These are phyloP conservation scores for Diplolepis rosae DNA, from an alignment of 2,888 invertebrate genomes.

Conservation along the genomic window DNA sequence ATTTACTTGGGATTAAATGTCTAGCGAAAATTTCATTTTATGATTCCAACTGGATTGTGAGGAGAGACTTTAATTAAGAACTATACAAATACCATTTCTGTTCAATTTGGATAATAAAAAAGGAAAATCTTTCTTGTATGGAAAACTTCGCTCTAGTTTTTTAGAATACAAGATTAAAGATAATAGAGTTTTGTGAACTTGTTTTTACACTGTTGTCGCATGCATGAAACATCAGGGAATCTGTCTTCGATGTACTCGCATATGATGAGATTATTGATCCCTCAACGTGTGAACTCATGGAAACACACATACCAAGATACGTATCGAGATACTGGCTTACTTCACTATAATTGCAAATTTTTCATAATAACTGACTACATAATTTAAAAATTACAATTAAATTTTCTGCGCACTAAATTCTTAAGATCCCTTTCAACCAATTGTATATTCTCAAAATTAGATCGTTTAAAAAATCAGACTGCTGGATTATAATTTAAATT, in stretches of 20 bases:
- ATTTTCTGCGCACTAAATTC: not conserved
- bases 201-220: conserved; percentile 11
- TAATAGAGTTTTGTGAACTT: not conserved
- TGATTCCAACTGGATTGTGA: not conserved
- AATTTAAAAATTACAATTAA: too few species aligned
- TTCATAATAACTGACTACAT: too few species aligned
- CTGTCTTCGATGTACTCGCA: conserved; percentile 41
- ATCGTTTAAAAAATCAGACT: not conserved
- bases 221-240: conserved; percentile 17
- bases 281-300: conserved; percentile 35
- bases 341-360: too few species aligned
- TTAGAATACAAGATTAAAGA: not conserved
- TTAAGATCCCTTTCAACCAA: not conserved
- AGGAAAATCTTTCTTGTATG: too few species aligned
- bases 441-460: not conserved
- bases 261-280: conserved; percentile 52
- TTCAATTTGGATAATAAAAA: not conserved
- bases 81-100: not conserved
- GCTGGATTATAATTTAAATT: too few species aligned
- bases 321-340: not conserved
- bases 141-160: not conserved
- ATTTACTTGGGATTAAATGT: conserved; percentile 3
- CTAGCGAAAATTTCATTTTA: conserved; percentile 7
- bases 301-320: not conserved
- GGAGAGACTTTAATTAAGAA: not conserved